A percentile compares a stretch with the other conserved stretches of the same genome.
phyloP scores from a whole-genome alignment of 2,797 vertebrate species.

The Buphagus erythrorhynchus region DNA sequence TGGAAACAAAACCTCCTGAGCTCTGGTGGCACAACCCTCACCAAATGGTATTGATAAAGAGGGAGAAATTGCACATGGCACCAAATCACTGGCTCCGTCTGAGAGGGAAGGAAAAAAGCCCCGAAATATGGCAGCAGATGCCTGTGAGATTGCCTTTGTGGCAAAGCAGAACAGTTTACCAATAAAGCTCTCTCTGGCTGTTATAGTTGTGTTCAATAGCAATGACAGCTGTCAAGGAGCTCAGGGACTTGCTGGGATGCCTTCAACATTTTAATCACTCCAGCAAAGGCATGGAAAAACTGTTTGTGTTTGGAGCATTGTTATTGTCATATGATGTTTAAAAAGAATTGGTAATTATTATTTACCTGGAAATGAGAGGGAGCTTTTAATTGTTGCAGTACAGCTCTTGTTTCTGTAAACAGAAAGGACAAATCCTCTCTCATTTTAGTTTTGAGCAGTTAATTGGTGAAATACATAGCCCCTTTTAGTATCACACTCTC shows the following conservation, averaged over 20 bases:
- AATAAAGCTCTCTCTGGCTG: constrained; percentile 76
- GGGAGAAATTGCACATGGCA: constrained; percentile 14
- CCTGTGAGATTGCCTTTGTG: constrained; percentile 52
- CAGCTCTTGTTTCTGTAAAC: constrained; percentile 6
- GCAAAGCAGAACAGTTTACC: constrained; percentile 61
- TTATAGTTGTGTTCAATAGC: constrained; percentile 74
- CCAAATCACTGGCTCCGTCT: background rate
- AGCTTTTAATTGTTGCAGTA: background rate
- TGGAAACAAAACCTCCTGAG: constrained; percentile 50
- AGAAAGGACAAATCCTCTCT: constrained; percentile 5
- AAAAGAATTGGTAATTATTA: constrained; percentile 39
- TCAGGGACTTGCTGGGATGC: constrained; percentile 68
- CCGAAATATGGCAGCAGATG: constrained; percentile 74
- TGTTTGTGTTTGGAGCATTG: constrained; percentile 48
- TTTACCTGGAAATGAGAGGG: constrained; percentile 52
- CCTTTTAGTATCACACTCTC: constrained; percentile 30
- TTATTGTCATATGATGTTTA: constrained; percentile 1
- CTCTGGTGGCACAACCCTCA: constrained; percentile 1
- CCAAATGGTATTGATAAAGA: background rate
- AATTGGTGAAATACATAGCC: constrained; percentile 60
- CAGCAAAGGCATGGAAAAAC: constrained; percentile 54
- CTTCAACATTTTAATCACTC: constrained; percentile 78
- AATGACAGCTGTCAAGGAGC: constrained; percentile 83
- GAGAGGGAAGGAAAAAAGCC: constrained; percentile 38
- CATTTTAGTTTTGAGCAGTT: constrained; percentile 31